phyloP scores from a whole-genome alignment of 2,797 vertebrate species.

The Chloroceryle inda region DNA sequence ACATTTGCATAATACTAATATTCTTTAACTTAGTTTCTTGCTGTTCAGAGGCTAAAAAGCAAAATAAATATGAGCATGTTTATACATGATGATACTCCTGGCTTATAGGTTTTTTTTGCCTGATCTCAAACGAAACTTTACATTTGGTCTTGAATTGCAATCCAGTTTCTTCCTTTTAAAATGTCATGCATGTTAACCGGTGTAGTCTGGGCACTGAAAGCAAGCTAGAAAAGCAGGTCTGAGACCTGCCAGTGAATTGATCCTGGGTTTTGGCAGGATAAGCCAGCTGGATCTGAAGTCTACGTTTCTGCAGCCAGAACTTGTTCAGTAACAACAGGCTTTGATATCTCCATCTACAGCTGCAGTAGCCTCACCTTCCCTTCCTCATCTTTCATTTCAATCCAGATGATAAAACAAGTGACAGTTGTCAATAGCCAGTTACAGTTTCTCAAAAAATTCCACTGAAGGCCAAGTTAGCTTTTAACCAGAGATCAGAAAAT shows the following conservation, averaged over 20 bases:
- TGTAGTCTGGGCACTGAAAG: not conserved
- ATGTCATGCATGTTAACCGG: not conserved
- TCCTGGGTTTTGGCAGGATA: not conserved
- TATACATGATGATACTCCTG: not conserved
- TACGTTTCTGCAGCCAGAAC: not conserved
- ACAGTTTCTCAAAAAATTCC: not conserved
- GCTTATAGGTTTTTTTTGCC: not conserved
- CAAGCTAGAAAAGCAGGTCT: not conserved
- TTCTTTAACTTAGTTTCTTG: not conserved
- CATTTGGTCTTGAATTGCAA: not conserved
- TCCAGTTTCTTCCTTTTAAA: not conserved
- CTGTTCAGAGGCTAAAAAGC: not conserved
- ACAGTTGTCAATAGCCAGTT: not conserved
- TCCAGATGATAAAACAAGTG: not conserved
- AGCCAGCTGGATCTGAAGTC: not conserved
- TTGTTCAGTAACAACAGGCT: not conserved
- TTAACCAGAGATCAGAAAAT: not conserved
- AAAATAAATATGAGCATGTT: not conserved
- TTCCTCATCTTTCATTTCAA: not conserved
- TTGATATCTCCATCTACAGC: not conserved
- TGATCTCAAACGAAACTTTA: not conserved
- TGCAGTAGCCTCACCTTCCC: not conserved
- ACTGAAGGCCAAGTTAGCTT: not conserved
- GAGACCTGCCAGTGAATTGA: not conserved
- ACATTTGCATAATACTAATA: not conserved